Base-by-base conservation (phyloP, 2,888 invertebrate species). In the Ceriagrion tenellum region DNA sequence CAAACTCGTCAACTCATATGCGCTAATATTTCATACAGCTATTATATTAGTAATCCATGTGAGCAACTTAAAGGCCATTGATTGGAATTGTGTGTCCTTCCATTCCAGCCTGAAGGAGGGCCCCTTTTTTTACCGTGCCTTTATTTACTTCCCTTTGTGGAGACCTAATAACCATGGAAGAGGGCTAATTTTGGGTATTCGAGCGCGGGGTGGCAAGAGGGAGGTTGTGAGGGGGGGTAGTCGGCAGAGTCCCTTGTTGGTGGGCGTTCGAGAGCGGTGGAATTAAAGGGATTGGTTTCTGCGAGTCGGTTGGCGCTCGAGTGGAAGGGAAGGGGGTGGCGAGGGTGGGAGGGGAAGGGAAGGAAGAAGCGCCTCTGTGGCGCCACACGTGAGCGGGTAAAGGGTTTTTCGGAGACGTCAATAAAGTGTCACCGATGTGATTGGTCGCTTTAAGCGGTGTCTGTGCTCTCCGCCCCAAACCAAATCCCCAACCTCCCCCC, bases 361-460 rank as follows among this genome's bases (percentile, higher is more conserved):
- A n/a, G 69, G 69, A 69, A n/a, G 81, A 81, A 81, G 30, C 81
- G 81, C 30, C 81, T 12, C 30, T 35, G 23, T 40, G 93, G 93
- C 93, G 93, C 93, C 93, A 4, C 16, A 26, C 74, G 12, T 81
- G 30, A 69, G 69, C n/a, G 40, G 12, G 59, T 16, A 91, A 93
- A 74, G 47, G 63, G n/a, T 93, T 59, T 69, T 69, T 69, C 47
- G 63, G 63, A 35, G 63, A 69, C 47, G 93, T 93, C 93, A 69
- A 93, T 93, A 93, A 74, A 13, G 63, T 93, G 93, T 74, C 93
- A 93, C 47, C 93, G 12, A n/a, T 47, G 47, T 16, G 69, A 93
- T 74, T 69, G 93, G 63, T 93, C 40, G 40, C 30, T 35, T 81
- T 35, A 81, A 69, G n/a, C 59, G 59, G n/a, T 26, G 20, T 59